These are phyloP conservation scores for Seriola aureovittata DNA, from an alignment of 2,113 vertebrate species.

Conservation along the genomic window DNA sequence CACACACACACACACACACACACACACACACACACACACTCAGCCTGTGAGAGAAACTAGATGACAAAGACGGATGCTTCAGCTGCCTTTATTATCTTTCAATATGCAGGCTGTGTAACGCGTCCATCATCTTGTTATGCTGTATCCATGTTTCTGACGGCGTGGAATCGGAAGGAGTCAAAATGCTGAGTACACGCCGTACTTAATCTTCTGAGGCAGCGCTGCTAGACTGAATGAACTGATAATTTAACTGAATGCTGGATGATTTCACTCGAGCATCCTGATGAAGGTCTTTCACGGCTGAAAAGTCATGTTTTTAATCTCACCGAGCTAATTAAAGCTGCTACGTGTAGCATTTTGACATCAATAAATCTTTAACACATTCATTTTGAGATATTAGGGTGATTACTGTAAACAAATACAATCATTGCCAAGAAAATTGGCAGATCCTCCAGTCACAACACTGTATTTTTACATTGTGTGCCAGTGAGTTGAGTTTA, in stretches of 20 bases:
- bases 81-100: conserved; percentile 67
- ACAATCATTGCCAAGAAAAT: conserved; percentile 48
- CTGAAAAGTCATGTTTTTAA: conserved; percentile 65
- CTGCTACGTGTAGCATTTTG: conserved; percentile 39
- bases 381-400: conserved; percentile 60
- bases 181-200: conserved; percentile 43
- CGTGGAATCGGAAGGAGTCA: conserved; percentile 52
- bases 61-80: conserved; percentile 67
- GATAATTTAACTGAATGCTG: conserved; percentile 64
- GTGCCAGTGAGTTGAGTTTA: conserved; percentile 1
- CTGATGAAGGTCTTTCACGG: conserved; percentile 53
- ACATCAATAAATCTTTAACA: conserved; percentile 56
- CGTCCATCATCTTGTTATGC: conserved; percentile 68
- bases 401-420: conserved; percentile 68
- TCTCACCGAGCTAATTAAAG: conserved; percentile 66
- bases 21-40: conserved; percentile 3
- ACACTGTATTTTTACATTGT: conserved; percentile 1
- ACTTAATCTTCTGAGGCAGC: conserved; percentile 54
- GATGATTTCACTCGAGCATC: conserved; percentile 58
- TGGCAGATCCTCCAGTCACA: conserved; percentile 47
- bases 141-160: conserved; percentile 57
- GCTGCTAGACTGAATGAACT: conserved; percentile 39
- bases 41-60: conserved; percentile 10
- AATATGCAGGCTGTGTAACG: conserved; percentile 56
- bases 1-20: conserved; percentile 5